These are phyloP conservation scores for Corythornis vintsioides DNA, from an alignment of 2,113 vertebrate genomes.

Conservation along the genomic window DNA sequence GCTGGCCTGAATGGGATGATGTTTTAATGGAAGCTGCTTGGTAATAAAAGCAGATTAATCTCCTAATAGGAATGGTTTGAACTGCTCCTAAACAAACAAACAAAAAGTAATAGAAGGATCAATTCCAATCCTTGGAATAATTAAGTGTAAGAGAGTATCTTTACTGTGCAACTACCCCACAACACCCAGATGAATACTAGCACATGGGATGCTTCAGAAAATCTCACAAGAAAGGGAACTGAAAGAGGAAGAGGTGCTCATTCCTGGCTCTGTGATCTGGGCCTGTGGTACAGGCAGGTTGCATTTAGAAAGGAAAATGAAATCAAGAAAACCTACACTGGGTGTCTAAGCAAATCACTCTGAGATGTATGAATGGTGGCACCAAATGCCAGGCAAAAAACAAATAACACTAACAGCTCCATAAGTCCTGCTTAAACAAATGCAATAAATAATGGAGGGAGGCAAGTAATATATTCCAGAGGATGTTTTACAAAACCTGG, in stretches of 20 bases:
- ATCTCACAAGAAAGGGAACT: background rate
- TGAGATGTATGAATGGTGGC: conserved; percentile 27
- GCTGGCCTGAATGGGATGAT: background rate
- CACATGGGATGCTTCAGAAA: background rate
- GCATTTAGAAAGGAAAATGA: conserved; percentile 17
- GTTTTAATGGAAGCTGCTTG: background rate
- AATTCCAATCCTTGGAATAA: background rate
- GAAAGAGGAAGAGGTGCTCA: background rate
- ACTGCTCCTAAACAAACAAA: background rate
- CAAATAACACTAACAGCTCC: conserved; percentile 59
- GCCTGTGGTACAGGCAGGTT: background rate
- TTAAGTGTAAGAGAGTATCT: background rate
- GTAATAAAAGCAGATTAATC: conserved; percentile 27
- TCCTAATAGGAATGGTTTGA: background rate
- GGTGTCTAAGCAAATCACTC: conserved; percentile 38
- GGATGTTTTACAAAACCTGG: conserved; percentile 56
- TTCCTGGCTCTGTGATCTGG: background rate
- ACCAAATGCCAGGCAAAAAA: conserved; percentile 55
- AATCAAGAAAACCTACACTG: conserved; percentile 1
- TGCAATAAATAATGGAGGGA: conserved; percentile 60
- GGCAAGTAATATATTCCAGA: conserved; percentile 61
- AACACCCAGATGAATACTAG: background rate
- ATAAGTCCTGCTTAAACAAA: conserved; percentile 56
- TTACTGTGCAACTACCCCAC: background rate
- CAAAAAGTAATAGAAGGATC: background rate